Evolutionary conservation across 2,113 vertebrate genomes (phyloP).

Genomic region (Pollimyrus isidori): DNA sequence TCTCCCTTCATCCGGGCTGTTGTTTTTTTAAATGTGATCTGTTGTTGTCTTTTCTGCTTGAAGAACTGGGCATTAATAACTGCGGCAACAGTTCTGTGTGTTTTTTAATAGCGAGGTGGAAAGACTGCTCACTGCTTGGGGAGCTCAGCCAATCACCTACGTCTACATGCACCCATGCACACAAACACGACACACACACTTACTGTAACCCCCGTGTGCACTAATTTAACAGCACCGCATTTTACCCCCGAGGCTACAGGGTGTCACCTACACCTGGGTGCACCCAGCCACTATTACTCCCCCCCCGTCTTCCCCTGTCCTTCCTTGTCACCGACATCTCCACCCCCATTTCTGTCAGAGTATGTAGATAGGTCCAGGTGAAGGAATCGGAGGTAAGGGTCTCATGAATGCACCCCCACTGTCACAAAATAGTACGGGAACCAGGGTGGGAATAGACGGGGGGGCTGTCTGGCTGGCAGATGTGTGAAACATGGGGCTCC

Average conservation of each 20-base stretch:
- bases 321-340: conserved; percentile 38
- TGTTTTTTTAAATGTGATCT: not conserved
- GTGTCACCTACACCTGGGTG: conserved; percentile 71
- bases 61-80: conserved; percentile 25
- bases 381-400: not conserved
- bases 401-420: not conserved
- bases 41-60: not conserved
- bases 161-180: conserved; percentile 24
- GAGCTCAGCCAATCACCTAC: conserved; percentile 21
- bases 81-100: conserved; percentile 21
- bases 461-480: conserved; percentile 72
- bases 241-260: conserved; percentile 55
- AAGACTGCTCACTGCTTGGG: conserved; percentile 41
- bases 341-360: conserved; percentile 59
- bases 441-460: not conserved
- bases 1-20: not conserved
- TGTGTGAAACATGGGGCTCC: conserved; percentile 60
- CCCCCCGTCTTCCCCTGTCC: not conserved
- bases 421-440: not conserved
- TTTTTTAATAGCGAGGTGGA: conserved; percentile 21
- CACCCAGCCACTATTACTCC: conserved; percentile 61
- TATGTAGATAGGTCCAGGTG: conserved; percentile 29
- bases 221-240: conserved; percentile 54
- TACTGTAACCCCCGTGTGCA: conserved; percentile 49
- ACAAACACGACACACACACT: conserved; percentile 38